Evolutionary conservation across 2,113 vertebrate genomes (phyloP).

Genomic region (Ciconia stormi): DNA sequence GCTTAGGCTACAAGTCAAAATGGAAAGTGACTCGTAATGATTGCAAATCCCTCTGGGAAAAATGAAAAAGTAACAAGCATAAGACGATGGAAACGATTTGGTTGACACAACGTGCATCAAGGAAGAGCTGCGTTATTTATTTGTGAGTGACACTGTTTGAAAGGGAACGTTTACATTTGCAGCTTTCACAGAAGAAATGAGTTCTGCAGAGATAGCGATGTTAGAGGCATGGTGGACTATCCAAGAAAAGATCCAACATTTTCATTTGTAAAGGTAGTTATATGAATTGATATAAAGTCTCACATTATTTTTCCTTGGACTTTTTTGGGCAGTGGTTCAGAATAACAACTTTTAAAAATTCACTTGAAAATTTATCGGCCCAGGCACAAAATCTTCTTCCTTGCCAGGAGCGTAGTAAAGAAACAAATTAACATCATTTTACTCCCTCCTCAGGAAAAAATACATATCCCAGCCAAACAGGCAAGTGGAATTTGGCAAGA

Average conservation of each 20-base stretch:
- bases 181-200: not conserved
- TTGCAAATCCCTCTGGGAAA: conserved; percentile 15
- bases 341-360: not conserved
- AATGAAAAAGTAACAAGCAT: not conserved
- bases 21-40: not conserved
- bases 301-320: not conserved
- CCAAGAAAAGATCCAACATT: not conserved
- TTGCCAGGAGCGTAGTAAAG: not conserved
- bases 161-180: not conserved
- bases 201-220: not conserved
- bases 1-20: conserved; percentile 20
- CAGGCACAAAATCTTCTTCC: not conserved
- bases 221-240: not conserved
- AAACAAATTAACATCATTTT: conserved; percentile 21
- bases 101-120: not conserved
- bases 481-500: conserved; percentile 24
- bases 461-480: not conserved
- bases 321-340: not conserved
- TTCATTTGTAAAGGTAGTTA: not conserved
- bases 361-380: not conserved
- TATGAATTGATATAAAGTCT: not conserved
- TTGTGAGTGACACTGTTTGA: not conserved
- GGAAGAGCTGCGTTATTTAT: not conserved
- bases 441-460: not conserved
- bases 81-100: not conserved